phyloP scores from a whole-genome alignment of 2,888 invertebrate genomes.

The Spodoptera picta region DNA sequence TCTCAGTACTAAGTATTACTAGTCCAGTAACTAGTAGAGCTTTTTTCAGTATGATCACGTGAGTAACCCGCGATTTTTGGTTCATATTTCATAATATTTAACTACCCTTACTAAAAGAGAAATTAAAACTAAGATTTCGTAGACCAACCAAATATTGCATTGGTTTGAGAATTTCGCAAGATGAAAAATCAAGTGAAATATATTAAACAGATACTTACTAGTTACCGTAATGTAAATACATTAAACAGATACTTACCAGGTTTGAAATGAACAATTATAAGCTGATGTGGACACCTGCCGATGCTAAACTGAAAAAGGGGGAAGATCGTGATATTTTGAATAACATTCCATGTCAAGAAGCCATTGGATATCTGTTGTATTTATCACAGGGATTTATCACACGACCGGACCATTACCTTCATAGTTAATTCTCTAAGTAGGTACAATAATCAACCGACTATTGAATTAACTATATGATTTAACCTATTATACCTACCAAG shows the following conservation, averaged over 20 bases:
- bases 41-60: too few species aligned
- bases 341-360: constrained; percentile 22
- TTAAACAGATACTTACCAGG: neutral
- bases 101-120: neutral
- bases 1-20: too few species aligned
- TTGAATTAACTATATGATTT: too few species aligned
- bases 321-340: constrained; percentile 3
- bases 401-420: constrained; percentile 18
- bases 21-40: too few species aligned
- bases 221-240: neutral
- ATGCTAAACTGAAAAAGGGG: neutral
- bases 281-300: neutral
- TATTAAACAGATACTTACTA: neutral
- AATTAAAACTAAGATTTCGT: neutral
- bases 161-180: neutral
- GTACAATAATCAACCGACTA: too few species aligned
- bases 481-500: too few species aligned
- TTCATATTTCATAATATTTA: too few species aligned
- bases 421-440: constrained; percentile 9
- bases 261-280: neutral
- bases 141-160: neutral
- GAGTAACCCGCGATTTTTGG: too few species aligned
- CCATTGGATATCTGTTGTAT: constrained; percentile 13
- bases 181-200: neutral
- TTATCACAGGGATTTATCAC: constrained; percentile 21